phyloP scores from a whole-genome alignment of 2,888 invertebrate species.

The Zygaena filipendulae region DNA sequence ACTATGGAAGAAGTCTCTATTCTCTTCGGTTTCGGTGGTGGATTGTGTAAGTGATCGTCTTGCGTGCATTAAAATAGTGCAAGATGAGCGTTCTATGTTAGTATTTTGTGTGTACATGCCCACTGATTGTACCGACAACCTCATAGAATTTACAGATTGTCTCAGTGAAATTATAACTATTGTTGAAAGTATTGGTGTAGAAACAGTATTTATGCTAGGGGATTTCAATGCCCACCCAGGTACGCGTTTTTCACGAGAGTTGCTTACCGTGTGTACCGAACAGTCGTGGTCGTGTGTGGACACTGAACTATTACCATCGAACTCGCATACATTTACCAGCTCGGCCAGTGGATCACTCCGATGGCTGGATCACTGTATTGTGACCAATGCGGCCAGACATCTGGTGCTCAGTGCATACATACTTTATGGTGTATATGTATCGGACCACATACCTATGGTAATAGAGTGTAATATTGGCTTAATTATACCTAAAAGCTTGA shows the following conservation, averaged over 20 bases:
- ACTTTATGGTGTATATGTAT: slow-evolving; percentile 11
- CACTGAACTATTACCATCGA: too few species aligned
- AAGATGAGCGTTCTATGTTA: slow-evolving; percentile 1
- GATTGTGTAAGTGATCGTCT: not conserved
- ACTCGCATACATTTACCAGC: slow-evolving; percentile 11
- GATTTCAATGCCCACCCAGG: slow-evolving; percentile 10
- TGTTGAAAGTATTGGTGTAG: slow-evolving; percentile 9
- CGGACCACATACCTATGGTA: slow-evolving; percentile 14
- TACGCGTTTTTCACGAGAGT: slow-evolving; percentile 5
- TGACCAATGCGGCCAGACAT: slow-evolving; percentile 8
- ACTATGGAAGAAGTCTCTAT: slow-evolving; percentile 1
- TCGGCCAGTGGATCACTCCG: slow-evolving; percentile 9
- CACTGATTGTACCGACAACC: not conserved
- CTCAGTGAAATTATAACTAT: slow-evolving; percentile 4
- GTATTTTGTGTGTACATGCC: slow-evolving; percentile 7
- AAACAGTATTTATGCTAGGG: slow-evolving; percentile 8
- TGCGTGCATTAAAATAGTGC: not conserved
- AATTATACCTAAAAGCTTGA: not conserved
- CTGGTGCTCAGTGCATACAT: slow-evolving; percentile 7
- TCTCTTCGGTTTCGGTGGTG: not conserved
- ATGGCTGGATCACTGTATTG: slow-evolving; percentile 15
- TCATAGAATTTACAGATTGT: not conserved
- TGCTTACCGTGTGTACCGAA: too few species aligned
- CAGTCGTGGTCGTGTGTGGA: too few species aligned
- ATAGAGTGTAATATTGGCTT: slow-evolving; percentile 6